Base-by-base conservation (phyloP, 2,797 vertebrate genomes). In the Cyclopterus lumpus region DNA sequence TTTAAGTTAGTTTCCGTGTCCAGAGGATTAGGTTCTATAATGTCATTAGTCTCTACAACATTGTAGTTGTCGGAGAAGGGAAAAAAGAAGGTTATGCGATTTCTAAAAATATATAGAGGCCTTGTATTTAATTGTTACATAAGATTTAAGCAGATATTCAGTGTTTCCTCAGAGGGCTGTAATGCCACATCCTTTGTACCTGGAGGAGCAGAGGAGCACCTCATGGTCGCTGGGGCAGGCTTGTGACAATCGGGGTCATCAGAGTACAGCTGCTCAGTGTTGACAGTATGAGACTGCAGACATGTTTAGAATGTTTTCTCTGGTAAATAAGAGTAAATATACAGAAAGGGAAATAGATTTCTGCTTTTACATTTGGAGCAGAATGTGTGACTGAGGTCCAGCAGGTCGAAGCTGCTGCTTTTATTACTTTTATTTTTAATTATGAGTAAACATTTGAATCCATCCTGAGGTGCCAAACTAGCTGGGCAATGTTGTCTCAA, bases 351-450 rank as follows among this genome's bases (percentile, higher is more conserved):
- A 24, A 46, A 61, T 30, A 26, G 8, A 16, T 51, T 49, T 5
- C 32, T 22, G 11, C 42, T 34, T 26, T 63, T 44, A 12, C 30
- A 20, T 64, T 54, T 59, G 7, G n/a, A 65, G 24, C 44, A 48
- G 30, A 44, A 2, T 42, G 20, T 32, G 26, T 73, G 71, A 81
- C 77, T 18, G 20, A 62, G 1, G 20, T 44, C n/a, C 30, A 55
- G 7, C 60, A 59, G 57, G 51, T 24, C 4, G 0, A 59, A 48
- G 16, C 38, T 42, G 26, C 53, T 18, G 48, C 34, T 24, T 15
- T 16, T n/a, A n/a, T 79, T 69, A 57, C 10, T 60, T 71, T 80
- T 62, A 63, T 71, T 79, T 75, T 78, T 61, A 65, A 82, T 83
- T 62, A 5, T 26, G 48, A 24, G 32, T 32, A 57, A 67, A 74